These are phyloP conservation scores for Troides helena DNA, from an alignment of 2,888 invertebrate species.

Conservation along the genomic window DNA sequence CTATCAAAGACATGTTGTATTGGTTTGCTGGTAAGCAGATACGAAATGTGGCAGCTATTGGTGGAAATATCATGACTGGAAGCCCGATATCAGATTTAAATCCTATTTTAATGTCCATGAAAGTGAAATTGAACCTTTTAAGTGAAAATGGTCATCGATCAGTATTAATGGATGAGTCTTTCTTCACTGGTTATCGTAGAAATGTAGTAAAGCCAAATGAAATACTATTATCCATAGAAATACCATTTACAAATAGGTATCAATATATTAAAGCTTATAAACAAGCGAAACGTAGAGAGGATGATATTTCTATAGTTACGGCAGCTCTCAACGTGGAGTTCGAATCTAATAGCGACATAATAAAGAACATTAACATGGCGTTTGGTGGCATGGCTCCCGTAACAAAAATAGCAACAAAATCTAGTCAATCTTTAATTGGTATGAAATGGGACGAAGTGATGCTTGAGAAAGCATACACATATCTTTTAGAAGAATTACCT, in stretches of 20 bases:
- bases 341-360: conserved; percentile 69
- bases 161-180: conserved; percentile 86
- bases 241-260: conserved; percentile 84
- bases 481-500: conserved; percentile 88
- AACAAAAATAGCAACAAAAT: conserved; percentile 88
- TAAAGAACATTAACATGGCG: conserved; percentile 83
- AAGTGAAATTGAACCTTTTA: conserved; percentile 85
- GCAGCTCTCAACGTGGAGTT: conserved; percentile 86
- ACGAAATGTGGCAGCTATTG: conserved; percentile 95
- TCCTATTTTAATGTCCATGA: conserved; percentile 92
- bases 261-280: conserved; percentile 89
- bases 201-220: conserved; percentile 86
- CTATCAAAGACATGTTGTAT: conserved; percentile 91
- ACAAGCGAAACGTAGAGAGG: conserved; percentile 91
- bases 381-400: conserved; percentile 98
- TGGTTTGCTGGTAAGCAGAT: conserved; percentile 98
- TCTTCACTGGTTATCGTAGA: conserved; percentile 89
- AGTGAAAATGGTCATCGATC: conserved; percentile 79
- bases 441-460: conserved; percentile 84
- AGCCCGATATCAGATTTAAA: conserved; percentile 98
- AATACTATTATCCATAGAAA: conserved; percentile 85
- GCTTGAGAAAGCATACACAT: conserved; percentile 83
- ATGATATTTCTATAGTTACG: conserved; percentile 95
- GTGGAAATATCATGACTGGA: conserved; percentile 97
- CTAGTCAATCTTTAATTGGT: conserved; percentile 81